Percentiles rank a stretch among this genome's conserved stretches.
Evolutionary conservation across 2,888 invertebrate species (phyloP).

Genomic region (Chaetogeoica ovagalla): DNA sequence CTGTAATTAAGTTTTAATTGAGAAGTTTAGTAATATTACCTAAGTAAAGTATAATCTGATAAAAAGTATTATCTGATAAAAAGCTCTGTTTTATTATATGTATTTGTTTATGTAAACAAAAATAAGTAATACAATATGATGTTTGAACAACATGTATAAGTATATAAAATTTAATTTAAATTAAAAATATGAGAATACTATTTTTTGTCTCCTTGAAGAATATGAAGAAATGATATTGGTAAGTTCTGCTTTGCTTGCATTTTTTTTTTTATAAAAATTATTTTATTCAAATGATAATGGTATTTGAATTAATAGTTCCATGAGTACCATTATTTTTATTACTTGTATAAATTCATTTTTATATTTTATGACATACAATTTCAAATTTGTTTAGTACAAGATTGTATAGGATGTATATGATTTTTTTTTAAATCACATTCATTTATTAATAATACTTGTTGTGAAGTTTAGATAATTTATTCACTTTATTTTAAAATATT

Average conservation of each 20-base stretch:
- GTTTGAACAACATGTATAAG: not conserved
- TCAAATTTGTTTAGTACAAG: too few species aligned
- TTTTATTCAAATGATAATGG: too few species aligned
- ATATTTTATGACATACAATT: too few species aligned
- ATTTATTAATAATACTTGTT: too few species aligned
- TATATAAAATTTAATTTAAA: slow-evolving; percentile 22
- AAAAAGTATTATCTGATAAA: too few species aligned
- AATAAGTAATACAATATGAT: not conserved
- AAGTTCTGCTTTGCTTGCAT: slow-evolving; percentile 36
- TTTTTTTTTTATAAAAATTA: not conserved
- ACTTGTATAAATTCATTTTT: too few species aligned
- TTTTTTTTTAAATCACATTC: too few species aligned
- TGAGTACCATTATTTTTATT: too few species aligned
- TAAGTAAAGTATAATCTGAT: not conserved
- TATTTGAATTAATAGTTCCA: too few species aligned
- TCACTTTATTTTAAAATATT: too few species aligned
- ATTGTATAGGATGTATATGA: too few species aligned
- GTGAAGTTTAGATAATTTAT: too few species aligned
- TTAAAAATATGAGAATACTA: slow-evolving; percentile 13
- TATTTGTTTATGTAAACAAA: not conserved
- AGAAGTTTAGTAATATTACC: not conserved
- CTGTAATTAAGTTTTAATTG: not conserved
- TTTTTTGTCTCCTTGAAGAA: slow-evolving; percentile 49
- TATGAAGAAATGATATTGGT: slow-evolving; percentile 36
- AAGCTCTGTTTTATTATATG: not conserved